These are phyloP conservation scores for Prietella phreatophila DNA, from an alignment of 2,113 vertebrate species.

Conservation along the genomic window DNA sequence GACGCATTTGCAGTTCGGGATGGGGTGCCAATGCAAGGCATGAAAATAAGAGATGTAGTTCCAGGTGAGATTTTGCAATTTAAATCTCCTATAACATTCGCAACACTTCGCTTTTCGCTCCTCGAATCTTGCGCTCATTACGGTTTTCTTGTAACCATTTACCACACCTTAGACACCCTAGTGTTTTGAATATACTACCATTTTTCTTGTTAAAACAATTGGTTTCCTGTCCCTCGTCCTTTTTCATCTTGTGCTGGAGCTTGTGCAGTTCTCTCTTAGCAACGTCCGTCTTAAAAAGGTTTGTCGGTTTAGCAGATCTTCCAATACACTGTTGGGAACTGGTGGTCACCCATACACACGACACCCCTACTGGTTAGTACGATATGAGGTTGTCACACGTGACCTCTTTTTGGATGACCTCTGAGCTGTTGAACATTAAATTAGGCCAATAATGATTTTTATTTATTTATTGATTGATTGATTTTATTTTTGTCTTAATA, in stretches of 20 bases:
- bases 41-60: slow-evolving; percentile 76
- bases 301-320: slow-evolving; percentile 27
- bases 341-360: not conserved
- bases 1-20: slow-evolving; percentile 72
- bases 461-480: too few species aligned
- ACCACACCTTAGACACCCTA: slow-evolving; percentile 11
- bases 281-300: slow-evolving; percentile 30
- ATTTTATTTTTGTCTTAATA: not conserved
- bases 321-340: slow-evolving; percentile 19
- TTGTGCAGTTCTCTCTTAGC: slow-evolving; percentile 36
- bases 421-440: not conserved
- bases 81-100: slow-evolving; percentile 24
- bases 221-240: slow-evolving; percentile 24
- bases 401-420: slow-evolving; percentile 10
- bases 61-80: slow-evolving; percentile 70
- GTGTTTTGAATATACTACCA: slow-evolving; percentile 8
- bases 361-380: not conserved
- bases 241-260: slow-evolving; percentile 48
- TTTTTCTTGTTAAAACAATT: slow-evolving; percentile 36
- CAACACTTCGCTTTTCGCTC: slow-evolving; percentile 50
- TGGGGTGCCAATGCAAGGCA: slow-evolving; percentile 74
- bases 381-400: not conserved
- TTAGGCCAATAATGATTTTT: not conserved
- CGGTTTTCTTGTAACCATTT: slow-evolving; percentile 37
- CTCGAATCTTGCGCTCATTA: slow-evolving; percentile 40